These are phyloP conservation scores for Agonopterix arenella DNA, from an alignment of 2,888 invertebrate genomes.

Conservation along the genomic window DNA sequence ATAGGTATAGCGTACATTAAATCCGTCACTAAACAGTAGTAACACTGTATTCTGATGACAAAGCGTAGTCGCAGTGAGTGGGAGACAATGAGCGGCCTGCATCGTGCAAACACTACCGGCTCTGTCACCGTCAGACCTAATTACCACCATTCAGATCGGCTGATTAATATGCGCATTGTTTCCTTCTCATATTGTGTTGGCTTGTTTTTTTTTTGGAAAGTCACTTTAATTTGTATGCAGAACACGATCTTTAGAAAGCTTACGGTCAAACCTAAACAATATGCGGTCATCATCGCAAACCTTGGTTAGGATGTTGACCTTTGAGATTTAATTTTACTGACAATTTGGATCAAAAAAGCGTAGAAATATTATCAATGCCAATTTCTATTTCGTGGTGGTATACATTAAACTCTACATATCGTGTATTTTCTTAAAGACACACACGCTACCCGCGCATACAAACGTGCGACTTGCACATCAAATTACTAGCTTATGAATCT, in stretches of 20 bases:
- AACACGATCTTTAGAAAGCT: neutral
- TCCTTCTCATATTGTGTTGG: slow-evolving; percentile 25
- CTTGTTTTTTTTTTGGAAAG: neutral
- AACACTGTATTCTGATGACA: slow-evolving; percentile 42
- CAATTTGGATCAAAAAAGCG: too few species aligned
- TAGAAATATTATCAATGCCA: too few species aligned
- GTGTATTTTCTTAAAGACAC: too few species aligned
- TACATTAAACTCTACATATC: too few species aligned
- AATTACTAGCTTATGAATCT: too few species aligned
- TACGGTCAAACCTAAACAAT: too few species aligned
- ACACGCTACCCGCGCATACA: too few species aligned
- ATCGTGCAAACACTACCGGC: slow-evolving; percentile 41
- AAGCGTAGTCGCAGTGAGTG: slow-evolving; percentile 53
- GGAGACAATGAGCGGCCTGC: slow-evolving; percentile 52
- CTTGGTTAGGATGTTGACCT: too few species aligned
- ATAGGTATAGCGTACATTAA: slow-evolving; percentile 3
- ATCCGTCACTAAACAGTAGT: slow-evolving; percentile 38
- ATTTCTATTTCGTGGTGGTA: too few species aligned
- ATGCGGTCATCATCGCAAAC: too few species aligned
- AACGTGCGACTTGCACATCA: too few species aligned
- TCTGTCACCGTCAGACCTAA: slow-evolving; percentile 71
- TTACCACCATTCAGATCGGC: slow-evolving; percentile 67
- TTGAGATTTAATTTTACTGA: too few species aligned
- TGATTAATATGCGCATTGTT: slow-evolving; percentile 71
- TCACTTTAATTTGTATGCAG: neutral